Evolutionary conservation across 2,797 vertebrate genomes (phyloP).

Genomic region (Mallotus villosus): DNA sequence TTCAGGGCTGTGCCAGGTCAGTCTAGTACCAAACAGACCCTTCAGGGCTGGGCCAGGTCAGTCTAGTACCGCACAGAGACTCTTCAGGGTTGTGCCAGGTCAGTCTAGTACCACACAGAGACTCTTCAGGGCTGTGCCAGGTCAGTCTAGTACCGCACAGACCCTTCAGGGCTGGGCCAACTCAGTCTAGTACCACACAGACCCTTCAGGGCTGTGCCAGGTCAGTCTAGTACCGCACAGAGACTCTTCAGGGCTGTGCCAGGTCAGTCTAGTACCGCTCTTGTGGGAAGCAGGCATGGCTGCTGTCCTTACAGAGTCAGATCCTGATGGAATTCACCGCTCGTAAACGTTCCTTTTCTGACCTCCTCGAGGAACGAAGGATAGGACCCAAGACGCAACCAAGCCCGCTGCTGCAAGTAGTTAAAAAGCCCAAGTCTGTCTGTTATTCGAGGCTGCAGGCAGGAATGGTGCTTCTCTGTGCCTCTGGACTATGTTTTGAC

Average conservation of each 20-base stretch:
- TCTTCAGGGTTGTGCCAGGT: slow-evolving; percentile 14
- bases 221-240: slow-evolving; percentile 46
- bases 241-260: slow-evolving; percentile 24
- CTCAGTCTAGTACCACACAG: too few species aligned
- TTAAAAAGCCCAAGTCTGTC: slow-evolving; percentile 53
- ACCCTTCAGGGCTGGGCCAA: slow-evolving; percentile 18
- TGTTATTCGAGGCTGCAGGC: slow-evolving; percentile 61
- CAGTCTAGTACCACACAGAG: slow-evolving; percentile 49
- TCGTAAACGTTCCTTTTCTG: neutral
- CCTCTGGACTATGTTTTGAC: slow-evolving; percentile 81
- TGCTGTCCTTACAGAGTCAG: neutral
- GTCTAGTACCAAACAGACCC: too few species aligned
- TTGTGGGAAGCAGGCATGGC: neutral
- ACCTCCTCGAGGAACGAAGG: too few species aligned
- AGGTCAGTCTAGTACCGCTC: slow-evolving; percentile 2
- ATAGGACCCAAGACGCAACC: slow-evolving; percentile 29
- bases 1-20: slow-evolving; percentile 12
- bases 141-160: slow-evolving; percentile 46
- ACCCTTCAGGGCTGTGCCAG: slow-evolving; percentile 18
- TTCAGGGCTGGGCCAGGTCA: slow-evolving; percentile 12
- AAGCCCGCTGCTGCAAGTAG: slow-evolving; percentile 62
- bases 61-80: slow-evolving; percentile 48
- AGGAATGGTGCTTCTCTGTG: slow-evolving; percentile 72
- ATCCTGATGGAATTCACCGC: neutral
- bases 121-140: slow-evolving; percentile 18